Percentiles rank a stretch among this genome's conserved stretches.
phyloP scores from a whole-genome alignment of 2,888 invertebrate species.

The Perizoma affinitatum region DNA sequence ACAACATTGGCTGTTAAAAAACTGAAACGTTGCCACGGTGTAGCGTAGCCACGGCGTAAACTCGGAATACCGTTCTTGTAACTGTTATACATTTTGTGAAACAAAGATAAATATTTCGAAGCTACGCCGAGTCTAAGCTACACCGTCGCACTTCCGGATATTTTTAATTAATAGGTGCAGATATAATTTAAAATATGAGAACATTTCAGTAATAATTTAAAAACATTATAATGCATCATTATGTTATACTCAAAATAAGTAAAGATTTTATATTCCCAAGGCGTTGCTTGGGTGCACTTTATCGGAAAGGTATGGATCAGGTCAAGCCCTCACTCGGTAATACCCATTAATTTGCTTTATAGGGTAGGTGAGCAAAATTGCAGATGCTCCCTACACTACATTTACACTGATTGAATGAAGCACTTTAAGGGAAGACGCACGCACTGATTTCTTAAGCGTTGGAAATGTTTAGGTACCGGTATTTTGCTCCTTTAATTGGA shows the following conservation, averaged over 20 bases:
- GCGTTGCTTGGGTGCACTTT: conserved; percentile 30
- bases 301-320: conserved; percentile 36
- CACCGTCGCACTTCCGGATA: too few species aligned
- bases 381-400: conserved; percentile 32
- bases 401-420: conserved; percentile 35
- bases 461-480: conserved; percentile 10
- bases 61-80: too few species aligned
- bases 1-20: too few species aligned
- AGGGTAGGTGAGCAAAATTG: conserved; percentile 31
- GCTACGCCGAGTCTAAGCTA: too few species aligned
- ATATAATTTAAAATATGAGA: too few species aligned
- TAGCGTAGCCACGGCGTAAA: too few species aligned
- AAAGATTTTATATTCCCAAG: conserved; percentile 18
- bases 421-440: conserved; percentile 20
- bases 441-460: conserved; percentile 22
- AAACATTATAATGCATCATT: conserved; percentile 2
- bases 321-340: conserved; percentile 37
- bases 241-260: conserved; percentile 15
- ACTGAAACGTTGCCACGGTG: too few species aligned
- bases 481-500: conserved; percentile 5
- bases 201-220: too few species aligned
- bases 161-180: too few species aligned
- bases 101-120: too few species aligned
- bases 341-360: conserved; percentile 34
- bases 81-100: too few species aligned